These are phyloP conservation scores for Mythimna loreyi DNA, from an alignment of 2,888 invertebrate species.

Conservation along the genomic window DNA sequence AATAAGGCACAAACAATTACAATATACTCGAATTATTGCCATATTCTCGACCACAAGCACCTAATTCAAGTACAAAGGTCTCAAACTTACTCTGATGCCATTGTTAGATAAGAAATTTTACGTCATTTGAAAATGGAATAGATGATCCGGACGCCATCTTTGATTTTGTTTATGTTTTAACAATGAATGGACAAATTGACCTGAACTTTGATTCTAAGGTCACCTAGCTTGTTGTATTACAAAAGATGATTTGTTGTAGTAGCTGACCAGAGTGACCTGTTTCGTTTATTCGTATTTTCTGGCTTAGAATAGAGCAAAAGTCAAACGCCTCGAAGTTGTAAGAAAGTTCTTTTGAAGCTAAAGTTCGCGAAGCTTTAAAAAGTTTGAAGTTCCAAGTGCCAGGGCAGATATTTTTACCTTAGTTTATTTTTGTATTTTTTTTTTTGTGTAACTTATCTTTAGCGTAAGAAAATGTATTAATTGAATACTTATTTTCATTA, in stretches of 20 bases:
- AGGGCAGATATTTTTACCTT: not conserved
- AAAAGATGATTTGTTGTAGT: slow-evolving; percentile 50
- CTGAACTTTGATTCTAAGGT: slow-evolving; percentile 54
- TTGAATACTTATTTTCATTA: too few relatives aligned
- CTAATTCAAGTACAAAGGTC: slow-evolving; percentile 84
- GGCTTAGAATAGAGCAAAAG: not conserved
- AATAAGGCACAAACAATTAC: slow-evolving; percentile 86
- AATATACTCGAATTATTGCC: slow-evolving; percentile 81
- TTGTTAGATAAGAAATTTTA: slow-evolving; percentile 84
- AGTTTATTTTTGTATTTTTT: not conserved
- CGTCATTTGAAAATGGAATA: slow-evolving; percentile 68
- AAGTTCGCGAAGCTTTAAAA: slow-evolving; percentile 10
- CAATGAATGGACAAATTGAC: slow-evolving; percentile 65
- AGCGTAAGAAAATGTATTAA: too few relatives aligned
- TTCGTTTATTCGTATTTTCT: not conserved
- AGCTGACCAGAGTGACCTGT: slow-evolving; percentile 59
- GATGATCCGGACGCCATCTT: slow-evolving; percentile 43
- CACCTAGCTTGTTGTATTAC: slow-evolving; percentile 47
- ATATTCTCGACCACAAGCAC: slow-evolving; percentile 83
- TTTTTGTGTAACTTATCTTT: too few relatives aligned
- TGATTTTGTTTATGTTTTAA: slow-evolving; percentile 45
- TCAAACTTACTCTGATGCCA: slow-evolving; percentile 82
- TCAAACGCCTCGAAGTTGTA: not conserved
- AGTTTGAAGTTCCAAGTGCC: not conserved
- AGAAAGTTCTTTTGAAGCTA: slow-evolving; percentile 9